Evolutionary conservation across 1,140 invertebrate species (phyloP), one percentile per base, ranked within the genome.

Genomic region (Heterodera carotae): DNA sequence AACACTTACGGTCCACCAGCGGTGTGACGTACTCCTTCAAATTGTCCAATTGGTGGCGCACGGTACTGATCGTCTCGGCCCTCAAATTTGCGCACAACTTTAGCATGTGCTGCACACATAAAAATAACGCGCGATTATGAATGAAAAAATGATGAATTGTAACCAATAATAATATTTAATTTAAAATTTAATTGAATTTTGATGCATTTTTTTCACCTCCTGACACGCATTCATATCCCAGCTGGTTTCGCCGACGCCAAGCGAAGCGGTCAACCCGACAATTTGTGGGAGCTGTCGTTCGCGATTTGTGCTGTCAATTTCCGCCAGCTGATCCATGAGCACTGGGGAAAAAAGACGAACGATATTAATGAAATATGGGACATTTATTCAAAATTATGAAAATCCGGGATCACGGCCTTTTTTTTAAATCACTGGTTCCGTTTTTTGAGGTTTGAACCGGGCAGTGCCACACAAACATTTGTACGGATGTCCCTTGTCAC

Each of bases 241-340:
- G 59, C 25, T 68, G 31, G 77, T 64, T 18, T 75, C 48, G 31
- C 83, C 84, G 10, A 75, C 79, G 7, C 83, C 83, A 12, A 84
- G 39, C 29, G 83, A 84, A 12, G 83, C 83, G 22, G 83, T 84
- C 7, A 84, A 59, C 18, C 83, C 83, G 69, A 84, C 72, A 59
- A 84, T 73, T 72, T 84, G 83, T 67, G 83, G 67, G 4, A 5
- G 15, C 22, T 12, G 12, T 53, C 48, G 15, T 53, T 1, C 22
- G 15, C 48, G 25, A 53, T 71, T 29, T 29, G 31, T 66, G 0
- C 43, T 25, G 15, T 80, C 76, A 8, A 27, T 18, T 0, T 81
- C 72, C 10, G 75, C 70, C 22, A 81, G 53, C 56, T 69, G 66
- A 22, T 82, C 81, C 81, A 82, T 80, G 10, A 82, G 8, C 27